Conservation (phyloP, 2,113 vertebrate genomes). For the Lanius collurio region DNA sequence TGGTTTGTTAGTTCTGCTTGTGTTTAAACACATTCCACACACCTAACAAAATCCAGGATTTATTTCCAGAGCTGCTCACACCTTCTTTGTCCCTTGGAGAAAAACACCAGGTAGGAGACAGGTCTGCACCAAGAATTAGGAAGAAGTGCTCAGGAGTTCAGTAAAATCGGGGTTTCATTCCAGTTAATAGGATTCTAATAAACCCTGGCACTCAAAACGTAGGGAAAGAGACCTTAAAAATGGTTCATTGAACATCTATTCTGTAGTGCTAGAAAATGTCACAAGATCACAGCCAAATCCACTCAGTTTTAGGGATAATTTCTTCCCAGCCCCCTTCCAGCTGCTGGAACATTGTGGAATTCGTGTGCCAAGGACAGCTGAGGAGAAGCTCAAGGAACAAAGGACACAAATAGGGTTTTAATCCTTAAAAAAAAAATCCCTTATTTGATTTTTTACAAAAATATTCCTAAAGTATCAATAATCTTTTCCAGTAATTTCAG, state of each 20-base stretch:
- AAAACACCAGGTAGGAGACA: neutral
- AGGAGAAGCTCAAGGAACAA: neutral
- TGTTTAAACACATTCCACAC: neutral
- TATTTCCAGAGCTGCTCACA: neutral
- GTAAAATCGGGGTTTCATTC: neutral
- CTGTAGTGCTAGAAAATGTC: neutral
- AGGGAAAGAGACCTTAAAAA: neutral
- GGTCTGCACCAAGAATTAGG: fast-evolving
- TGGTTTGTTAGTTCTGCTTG: neutral
- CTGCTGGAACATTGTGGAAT: neutral
- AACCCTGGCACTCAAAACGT: neutral
- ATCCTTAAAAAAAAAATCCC: neutral
- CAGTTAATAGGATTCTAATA: neutral
- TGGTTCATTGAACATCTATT: neutral
- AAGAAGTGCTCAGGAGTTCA: neutral
- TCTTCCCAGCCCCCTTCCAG: neutral
- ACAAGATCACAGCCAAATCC: neutral
- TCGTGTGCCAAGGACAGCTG: neutral
- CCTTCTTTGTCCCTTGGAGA: neutral
- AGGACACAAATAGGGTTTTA: neutral
- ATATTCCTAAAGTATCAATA: neutral
- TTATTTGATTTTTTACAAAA: neutral
- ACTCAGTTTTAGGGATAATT: neutral
- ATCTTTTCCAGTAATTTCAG: neutral
- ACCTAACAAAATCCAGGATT: neutral